Conservation (phyloP, 2,797 vertebrate species). For the Geotrypetes seraphini region DNA sequence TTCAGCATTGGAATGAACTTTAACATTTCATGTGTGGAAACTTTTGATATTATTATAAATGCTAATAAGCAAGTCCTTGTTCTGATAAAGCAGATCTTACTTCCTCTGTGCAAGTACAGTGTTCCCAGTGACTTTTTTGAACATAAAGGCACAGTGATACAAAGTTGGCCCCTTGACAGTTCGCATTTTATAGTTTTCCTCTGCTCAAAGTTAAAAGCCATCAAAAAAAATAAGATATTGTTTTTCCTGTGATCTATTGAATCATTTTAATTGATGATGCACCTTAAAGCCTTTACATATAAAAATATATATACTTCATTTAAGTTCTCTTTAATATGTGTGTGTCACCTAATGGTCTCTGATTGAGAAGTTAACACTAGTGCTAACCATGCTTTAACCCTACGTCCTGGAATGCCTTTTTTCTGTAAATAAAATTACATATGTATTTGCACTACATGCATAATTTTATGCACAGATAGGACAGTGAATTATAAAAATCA, state of each 20-base stretch:
- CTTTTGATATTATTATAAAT: conserved; percentile 18
- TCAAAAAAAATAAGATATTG: no score
- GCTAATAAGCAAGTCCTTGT: conserved; percentile 31
- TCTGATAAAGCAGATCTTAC: conserved; percentile 26
- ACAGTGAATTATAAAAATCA: no score
- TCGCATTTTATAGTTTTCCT: conserved; percentile 28
- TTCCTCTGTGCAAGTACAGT: conserved; percentile 52
- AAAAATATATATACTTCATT: no score
- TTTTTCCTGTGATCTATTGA: conserved; percentile 28
- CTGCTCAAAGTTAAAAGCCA: conserved; percentile 5
- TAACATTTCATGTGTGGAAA: conserved; percentile 36
- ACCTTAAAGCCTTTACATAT: conserved; percentile 15
- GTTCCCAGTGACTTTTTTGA: conserved; percentile 34
- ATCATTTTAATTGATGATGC: conserved; percentile 11
- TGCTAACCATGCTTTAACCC: no score
- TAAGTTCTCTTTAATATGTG: no score
- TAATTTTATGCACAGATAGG: no score
- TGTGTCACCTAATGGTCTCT: no score
- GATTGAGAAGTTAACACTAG: no score
- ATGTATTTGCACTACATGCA: no score
- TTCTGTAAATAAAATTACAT: no score
- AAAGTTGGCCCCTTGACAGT: conserved; percentile 40
- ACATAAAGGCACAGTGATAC: conserved; percentile 47
- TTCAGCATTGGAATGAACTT: conserved; percentile 24
- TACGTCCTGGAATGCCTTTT: no score